phyloP scores from a whole-genome alignment of 2,797 vertebrate species.

The Melanogrammus aeglefinus region DNA sequence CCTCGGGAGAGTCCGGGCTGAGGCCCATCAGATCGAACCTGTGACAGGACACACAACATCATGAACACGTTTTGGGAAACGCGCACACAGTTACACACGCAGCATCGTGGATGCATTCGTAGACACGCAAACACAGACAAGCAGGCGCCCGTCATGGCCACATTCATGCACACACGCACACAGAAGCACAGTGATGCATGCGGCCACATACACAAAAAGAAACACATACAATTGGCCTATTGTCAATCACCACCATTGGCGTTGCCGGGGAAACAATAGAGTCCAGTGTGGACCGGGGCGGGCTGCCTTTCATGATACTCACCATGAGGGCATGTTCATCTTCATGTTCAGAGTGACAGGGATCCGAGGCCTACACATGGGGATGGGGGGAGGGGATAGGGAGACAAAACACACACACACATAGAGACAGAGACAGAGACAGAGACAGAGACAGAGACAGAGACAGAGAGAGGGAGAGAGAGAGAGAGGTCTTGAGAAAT shows the following conservation, averaged over 20 bases:
- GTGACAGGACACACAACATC: background rate
- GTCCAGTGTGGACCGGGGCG: constrained; percentile 39
- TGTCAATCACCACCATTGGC: constrained; percentile 45
- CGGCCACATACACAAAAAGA: background rate
- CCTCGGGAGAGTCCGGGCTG: constrained; percentile 87
- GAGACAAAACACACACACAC: background rate
- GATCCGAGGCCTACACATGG: constrained; percentile 80
- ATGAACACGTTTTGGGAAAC: too few species aligned
- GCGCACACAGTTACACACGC: background rate
- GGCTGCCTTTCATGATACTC: constrained; percentile 62
- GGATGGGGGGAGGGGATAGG: too few species aligned
- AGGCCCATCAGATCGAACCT: constrained; percentile 98
- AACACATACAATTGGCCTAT: constrained; percentile 41
- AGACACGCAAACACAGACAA: background rate
- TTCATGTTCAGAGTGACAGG: constrained; percentile 96
- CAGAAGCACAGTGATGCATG: constrained; percentile 11
- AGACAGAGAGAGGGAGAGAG: too few species aligned
- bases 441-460: too few species aligned
- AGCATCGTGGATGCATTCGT: background rate
- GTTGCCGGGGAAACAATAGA: constrained; percentile 47
- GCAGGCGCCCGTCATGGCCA: background rate
- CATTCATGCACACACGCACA: constrained; percentile 14
- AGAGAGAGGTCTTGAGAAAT: background rate
- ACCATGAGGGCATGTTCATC: constrained; percentile 93
- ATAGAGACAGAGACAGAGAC: too few species aligned